Percentiles rank a stretch among this genome's conserved stretches.
Evolutionary conservation across 2,113 vertebrate genomes (phyloP).

Genomic region (Thamnophis sirtalis): DNA sequence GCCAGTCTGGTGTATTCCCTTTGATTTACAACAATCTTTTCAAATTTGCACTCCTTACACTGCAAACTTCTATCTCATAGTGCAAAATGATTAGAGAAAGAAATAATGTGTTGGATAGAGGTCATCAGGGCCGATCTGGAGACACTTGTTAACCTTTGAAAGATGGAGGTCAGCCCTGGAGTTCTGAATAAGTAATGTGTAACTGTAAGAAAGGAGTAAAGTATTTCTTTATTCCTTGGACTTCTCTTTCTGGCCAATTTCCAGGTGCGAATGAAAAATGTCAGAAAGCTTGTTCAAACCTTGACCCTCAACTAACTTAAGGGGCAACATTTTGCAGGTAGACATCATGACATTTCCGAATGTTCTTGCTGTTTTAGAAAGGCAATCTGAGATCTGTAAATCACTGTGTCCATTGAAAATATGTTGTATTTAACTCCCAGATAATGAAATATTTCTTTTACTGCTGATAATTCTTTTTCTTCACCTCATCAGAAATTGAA

Average conservation of each 20-base stretch:
- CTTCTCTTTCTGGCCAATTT: neutral
- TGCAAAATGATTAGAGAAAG: neutral
- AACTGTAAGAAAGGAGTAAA: neutral
- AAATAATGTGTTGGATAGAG: neutral
- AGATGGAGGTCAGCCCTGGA: neutral
- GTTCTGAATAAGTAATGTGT: neutral
- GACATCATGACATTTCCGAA: neutral
- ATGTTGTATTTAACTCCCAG: neutral
- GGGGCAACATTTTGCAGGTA: neutral
- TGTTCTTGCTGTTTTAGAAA: neutral
- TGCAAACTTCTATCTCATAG: rapidly evolving
- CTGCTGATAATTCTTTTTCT: neutral
- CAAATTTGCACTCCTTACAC: neutral
- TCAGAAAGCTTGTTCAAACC: slow-evolving; percentile 1
- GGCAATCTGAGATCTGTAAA: neutral
- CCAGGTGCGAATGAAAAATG: slow-evolving; percentile 10
- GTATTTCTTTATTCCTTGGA: neutral
- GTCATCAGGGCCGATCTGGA: neutral
- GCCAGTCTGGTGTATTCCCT: rapidly evolving
- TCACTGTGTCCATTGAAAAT: neutral
- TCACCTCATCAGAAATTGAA: neutral
- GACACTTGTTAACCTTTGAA: slow-evolving; percentile 7
- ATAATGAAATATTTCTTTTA: neutral
- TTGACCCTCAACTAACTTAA: neutral
- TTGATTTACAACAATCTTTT: neutral